Percentiles rank a stretch among this genome's conserved stretches.
Evolutionary conservation across 2,888 invertebrate genomes (phyloP).

Genomic region (Imbricaverruca yamaguchii): DNA sequence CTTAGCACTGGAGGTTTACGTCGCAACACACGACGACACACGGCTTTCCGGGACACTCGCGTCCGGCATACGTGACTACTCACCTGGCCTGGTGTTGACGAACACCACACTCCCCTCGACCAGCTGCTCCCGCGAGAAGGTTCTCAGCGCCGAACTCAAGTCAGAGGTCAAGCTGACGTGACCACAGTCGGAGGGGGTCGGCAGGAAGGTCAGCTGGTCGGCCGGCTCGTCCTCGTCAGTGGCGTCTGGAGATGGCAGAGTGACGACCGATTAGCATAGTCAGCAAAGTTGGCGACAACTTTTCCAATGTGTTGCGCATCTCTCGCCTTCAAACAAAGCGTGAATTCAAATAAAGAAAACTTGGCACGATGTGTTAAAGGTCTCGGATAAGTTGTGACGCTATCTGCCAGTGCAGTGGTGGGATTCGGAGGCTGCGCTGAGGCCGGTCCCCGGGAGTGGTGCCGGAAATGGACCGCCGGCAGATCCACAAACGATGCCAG

Average conservation of each 20-base stretch:
- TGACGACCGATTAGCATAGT: too few relatives aligned
- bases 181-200: conserved; percentile 58
- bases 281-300: neutral
- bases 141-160: too few relatives aligned
- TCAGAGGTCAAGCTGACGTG: conserved; percentile 57
- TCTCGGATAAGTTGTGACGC: too few relatives aligned
- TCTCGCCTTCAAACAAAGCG: neutral
- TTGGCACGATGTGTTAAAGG: neutral
- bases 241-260: conserved; percentile 48
- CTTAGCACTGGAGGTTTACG: too few relatives aligned
- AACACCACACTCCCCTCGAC: too few relatives aligned
- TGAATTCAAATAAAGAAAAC: neutral
- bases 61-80: too few relatives aligned
- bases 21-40: too few relatives aligned
- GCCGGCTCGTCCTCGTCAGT: conserved; percentile 71
- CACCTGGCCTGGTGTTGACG: too few relatives aligned
- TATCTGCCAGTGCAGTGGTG: neutral
- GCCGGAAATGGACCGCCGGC: neutral
- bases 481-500: neutral
- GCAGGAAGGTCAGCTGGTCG: conserved; percentile 69
- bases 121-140: too few relatives aligned
- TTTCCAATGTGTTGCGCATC: neutral
- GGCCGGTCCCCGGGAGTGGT: too few relatives aligned
- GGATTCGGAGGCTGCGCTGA: too few relatives aligned
- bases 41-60: too few relatives aligned